A percentile compares a stretch with the other conserved stretches of the same genome.
phyloP scores from a whole-genome alignment of 2,888 invertebrate genomes.

The Sesia bembeciformis region DNA sequence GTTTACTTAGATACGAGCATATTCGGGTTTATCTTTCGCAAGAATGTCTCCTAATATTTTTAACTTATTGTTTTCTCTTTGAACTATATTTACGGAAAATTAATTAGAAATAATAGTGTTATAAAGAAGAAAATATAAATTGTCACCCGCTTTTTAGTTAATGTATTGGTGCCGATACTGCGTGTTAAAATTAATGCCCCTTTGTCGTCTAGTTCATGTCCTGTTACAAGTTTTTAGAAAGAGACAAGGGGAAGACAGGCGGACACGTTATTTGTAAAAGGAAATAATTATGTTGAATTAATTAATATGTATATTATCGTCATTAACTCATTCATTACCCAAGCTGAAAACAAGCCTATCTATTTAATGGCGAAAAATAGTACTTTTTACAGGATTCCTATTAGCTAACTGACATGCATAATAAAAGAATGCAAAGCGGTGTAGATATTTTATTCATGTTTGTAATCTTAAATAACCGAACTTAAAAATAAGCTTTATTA shows the following conservation, averaged over 20 bases:
- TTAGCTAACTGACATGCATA: slow-evolving; percentile 68
- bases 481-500: slow-evolving; percentile 60
- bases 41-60: too few relatives aligned
- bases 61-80: too few relatives aligned
- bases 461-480: slow-evolving; percentile 27
- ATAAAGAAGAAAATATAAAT: too few relatives aligned
- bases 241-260: slow-evolving; percentile 19
- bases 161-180: too few relatives aligned
- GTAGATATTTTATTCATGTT: slow-evolving; percentile 31
- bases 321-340: background rate
- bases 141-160: too few relatives aligned
- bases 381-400: slow-evolving; percentile 52
- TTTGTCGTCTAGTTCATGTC: too few relatives aligned
- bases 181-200: too few relatives aligned
- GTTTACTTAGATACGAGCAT: too few relatives aligned
- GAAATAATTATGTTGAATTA: background rate
- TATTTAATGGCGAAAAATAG: background rate
- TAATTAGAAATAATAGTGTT: too few relatives aligned
- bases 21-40: too few relatives aligned
- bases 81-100: too few relatives aligned
- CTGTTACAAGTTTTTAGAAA: too few relatives aligned
- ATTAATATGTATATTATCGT: background rate
- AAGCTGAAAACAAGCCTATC: background rate
- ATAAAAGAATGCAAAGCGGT: slow-evolving; percentile 71
- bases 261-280: slow-evolving; percentile 10